Conservation (phyloP, 2,113 vertebrate species). For the Boulengeromyrus knoepffleri region DNA sequence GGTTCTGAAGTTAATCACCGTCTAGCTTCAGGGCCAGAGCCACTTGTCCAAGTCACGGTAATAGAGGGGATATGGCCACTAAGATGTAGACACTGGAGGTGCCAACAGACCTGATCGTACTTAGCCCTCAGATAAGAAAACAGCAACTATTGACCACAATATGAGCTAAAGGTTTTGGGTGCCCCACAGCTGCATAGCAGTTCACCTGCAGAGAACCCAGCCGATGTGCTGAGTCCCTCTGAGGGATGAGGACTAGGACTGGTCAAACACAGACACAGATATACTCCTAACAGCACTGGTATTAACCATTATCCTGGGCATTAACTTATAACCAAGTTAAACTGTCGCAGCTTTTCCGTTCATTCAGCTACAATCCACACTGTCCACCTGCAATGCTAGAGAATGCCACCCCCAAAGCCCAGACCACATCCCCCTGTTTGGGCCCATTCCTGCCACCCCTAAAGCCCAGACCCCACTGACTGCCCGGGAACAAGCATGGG, state of each 20-base stretch:
- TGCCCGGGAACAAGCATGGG: constrained; percentile 39
- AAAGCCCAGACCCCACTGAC: not conserved
- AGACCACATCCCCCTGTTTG: not conserved
- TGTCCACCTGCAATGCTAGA: not conserved
- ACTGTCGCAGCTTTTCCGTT: not conserved
- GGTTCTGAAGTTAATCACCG: not conserved
- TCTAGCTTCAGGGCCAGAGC: not conserved
- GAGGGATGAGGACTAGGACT: not conserved
- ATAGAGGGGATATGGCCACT: not conserved
- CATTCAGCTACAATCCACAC: not conserved
- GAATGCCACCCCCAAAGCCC: not conserved
- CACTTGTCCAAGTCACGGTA: not conserved
- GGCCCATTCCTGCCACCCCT: not conserved
- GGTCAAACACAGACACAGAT: constrained; percentile 11
- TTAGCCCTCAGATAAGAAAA: not conserved
- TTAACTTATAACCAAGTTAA: constrained; percentile 4
- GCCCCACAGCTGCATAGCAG: not conserved
- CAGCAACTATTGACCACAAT: not conserved
- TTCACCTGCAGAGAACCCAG: not conserved
- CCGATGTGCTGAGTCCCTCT: not conserved
- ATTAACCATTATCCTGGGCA: not conserved
- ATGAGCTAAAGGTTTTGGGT: not conserved
- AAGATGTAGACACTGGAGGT: not conserved
- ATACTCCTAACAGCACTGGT: not conserved
- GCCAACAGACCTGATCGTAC: not conserved